phyloP scores from a whole-genome alignment of 2,797 vertebrate species.

The Momotus momota region DNA sequence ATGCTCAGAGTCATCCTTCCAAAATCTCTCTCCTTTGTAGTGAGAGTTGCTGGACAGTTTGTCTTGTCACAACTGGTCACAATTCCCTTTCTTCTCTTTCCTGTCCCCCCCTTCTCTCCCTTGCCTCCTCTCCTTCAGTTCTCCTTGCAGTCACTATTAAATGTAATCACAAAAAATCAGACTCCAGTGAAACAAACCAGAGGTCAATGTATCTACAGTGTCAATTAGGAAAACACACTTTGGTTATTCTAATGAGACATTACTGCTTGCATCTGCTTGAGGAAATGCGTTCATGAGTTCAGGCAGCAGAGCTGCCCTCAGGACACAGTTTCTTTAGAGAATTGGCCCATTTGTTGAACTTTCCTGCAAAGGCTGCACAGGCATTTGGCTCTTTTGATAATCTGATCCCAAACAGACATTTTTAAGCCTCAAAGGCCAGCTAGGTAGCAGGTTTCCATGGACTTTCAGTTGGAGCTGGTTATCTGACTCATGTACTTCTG shows the following conservation, averaged over 20 bases:
- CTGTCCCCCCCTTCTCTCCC: neutral
- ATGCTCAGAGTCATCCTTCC: neutral
- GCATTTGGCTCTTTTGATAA: neutral
- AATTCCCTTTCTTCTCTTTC: neutral
- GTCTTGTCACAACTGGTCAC: neutral
- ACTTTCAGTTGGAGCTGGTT: neutral
- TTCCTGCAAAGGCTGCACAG: neutral
- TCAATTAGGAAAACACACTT: conserved; percentile 16
- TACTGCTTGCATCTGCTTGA: neutral
- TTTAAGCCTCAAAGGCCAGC: neutral
- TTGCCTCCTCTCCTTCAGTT: neutral
- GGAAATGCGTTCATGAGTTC: neutral
- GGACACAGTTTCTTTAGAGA: neutral
- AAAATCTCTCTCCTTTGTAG: conserved; percentile 27
- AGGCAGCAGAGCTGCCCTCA: neutral
- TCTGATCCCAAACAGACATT: neutral
- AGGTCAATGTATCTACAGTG: neutral
- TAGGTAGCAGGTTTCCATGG: neutral
- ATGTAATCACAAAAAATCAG: conserved; percentile 12
- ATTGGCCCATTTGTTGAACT: neutral
- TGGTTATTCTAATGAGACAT: conserved; percentile 16
- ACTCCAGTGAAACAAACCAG: neutral
- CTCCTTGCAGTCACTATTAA: neutral
- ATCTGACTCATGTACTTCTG: neutral
- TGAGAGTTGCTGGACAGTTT: conserved; percentile 3